Base-by-base conservation (phyloP, 2,113 vertebrate genomes). In the Chaetodon auriga region DNA sequence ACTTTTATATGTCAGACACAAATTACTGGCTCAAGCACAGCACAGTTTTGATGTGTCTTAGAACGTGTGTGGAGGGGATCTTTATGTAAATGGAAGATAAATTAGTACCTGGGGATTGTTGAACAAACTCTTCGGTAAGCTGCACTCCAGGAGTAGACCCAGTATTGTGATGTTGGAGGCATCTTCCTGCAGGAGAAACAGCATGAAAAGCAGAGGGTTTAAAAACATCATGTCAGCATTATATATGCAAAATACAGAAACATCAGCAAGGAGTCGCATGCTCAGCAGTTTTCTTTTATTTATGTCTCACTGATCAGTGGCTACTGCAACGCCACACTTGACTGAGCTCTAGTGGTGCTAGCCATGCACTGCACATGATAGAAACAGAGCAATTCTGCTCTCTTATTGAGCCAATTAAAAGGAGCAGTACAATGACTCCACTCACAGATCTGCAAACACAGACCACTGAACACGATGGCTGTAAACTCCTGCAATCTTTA, bases 111-210 rank as follows among this genome's bases (percentile, higher is more conserved):
- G 97, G 88, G 95, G 91, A 77, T 90, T 95, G 87, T 94, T 96
- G 75, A 95, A 95, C 23, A 95, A 91, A 61, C 93, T 94, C 68
- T 96, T 96, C 76, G 96, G 96, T 88, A 98, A 94, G 95, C 94
- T 97, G 96, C 96, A 97, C 91, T 98, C 96, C 90, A 99, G 95
- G 68, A 95, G 95, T 65, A 99, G 95, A 91, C 92, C 96, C 93
- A 99, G 94, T 38, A 97, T 95, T 75, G 96, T 98, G 89, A 96
- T 94, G 95, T 99, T 99, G 65, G 87, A 95, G 74, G 96, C 92
- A 95, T 97, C 96, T 96, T 96, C 97, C 98, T 99, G 92, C 36
- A 80, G 51, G 23, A 78, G 36, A 58, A 66, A 77, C 23, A 72
- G 19, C 43, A 76, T 11, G 7, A 58, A 25, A 23, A 21, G 35